Evolutionary conservation across 2,888 invertebrate species (phyloP), one percentile per base, ranked within the genome.

Genomic region (Pterostichus madidus): DNA sequence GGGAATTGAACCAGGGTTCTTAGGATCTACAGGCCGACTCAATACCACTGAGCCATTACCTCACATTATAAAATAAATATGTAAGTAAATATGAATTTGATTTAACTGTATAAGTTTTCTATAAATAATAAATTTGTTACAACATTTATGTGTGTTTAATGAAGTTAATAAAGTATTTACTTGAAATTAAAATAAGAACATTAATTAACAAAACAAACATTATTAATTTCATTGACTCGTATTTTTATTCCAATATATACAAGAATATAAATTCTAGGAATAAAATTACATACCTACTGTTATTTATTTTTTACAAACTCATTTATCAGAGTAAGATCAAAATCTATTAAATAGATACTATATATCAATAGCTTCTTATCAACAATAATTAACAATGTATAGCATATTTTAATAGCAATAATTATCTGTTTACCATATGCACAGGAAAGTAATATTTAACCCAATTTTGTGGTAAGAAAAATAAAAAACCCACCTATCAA

Each of bases 401-500:
- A 24, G 17, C 68, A 71, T 13, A 10, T 1, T 71, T 44, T 64
- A 64, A 64, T 64, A 71, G 0, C 44, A 71, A 64, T 64, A 35
- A 71, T 71, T 71, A 71, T 39, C 17, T 44, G 13, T 71, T 71
- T 71, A 71, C 1, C 8, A 56, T 56, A 44, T 44, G 17, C 11
- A 44, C 64, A 64, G 39, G 64, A 32, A 64, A 64, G 44, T 15
- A 39, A 71, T 71, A 71, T 71, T 32, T 32, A 32, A 10, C 68
- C 5, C 24, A 64, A 64, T 44, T 11, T 39, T 64, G 2, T 49
- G 49, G 39, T 39, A 39, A 39, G 24, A 31, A 59, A 59, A 59
- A 59, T 64, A 64, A 64, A 64, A 39, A 39, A 35, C 31, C 59
- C 32, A 71, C 44, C 68, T 71, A 71, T 71, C 68, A 71, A 71